A percentile compares a stretch with the other conserved stretches of the same genome.
phyloP scores from a whole-genome alignment of 2,797 vertebrate species.

The Chelidonichthys spinosus region DNA sequence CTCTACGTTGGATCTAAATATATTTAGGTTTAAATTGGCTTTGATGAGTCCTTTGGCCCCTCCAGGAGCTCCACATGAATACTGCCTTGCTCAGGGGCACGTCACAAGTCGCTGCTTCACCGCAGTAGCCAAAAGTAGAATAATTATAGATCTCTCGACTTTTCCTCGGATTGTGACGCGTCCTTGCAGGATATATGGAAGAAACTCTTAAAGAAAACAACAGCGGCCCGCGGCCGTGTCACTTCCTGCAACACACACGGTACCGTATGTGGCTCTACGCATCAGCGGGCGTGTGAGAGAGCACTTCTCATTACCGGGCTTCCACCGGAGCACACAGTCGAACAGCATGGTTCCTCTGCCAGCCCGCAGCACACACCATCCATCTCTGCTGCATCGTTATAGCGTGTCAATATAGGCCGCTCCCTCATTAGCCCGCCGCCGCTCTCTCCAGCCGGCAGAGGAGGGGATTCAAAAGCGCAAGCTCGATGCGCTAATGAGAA shows the following conservation, averaged over 20 bases:
- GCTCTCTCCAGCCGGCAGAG: conserved; percentile 29
- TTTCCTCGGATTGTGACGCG: conserved; percentile 6
- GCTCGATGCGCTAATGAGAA: neutral
- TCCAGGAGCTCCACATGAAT: neutral
- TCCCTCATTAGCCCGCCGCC: conserved; percentile 61
- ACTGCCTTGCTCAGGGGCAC: conserved; percentile 10
- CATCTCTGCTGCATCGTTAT: conserved; percentile 55
- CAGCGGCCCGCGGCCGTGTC: neutral
- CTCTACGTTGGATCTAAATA: neutral
- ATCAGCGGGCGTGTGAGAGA: conserved; percentile 8
- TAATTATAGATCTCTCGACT: neutral
- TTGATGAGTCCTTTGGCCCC: no score
- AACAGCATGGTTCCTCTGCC: conserved; percentile 48
- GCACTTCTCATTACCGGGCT: conserved; percentile 61
- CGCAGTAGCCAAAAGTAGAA: neutral
- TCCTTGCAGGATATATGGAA: neutral
- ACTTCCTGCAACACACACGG: conserved; percentile 40
- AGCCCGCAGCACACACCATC: conserved; percentile 46
- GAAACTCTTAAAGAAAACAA: conserved; percentile 7
- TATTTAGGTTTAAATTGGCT: neutral
- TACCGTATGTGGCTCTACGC: conserved; percentile 39
- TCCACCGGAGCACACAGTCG: conserved; percentile 50
- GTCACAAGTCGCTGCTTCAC: neutral
- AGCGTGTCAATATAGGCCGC: conserved; percentile 47
- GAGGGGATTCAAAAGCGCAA: neutral